A percentile compares a stretch with the other conserved stretches of the same genome.
phyloP scores from a whole-genome alignment of 2,888 invertebrate species.

The Penaeus monodon region DNA sequence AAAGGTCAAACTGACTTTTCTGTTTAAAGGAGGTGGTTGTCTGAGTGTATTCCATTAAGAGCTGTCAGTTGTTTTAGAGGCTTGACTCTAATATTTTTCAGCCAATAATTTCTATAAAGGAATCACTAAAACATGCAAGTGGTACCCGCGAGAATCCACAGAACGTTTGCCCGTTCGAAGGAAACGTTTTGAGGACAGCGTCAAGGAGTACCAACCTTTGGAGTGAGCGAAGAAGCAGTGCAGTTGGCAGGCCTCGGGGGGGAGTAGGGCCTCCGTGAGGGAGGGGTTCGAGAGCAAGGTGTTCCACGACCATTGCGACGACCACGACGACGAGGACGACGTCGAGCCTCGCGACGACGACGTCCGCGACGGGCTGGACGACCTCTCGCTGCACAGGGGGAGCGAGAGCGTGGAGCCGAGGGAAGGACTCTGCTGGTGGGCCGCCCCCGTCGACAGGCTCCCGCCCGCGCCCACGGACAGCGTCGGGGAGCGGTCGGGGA shows the following conservation, averaged over 20 bases:
- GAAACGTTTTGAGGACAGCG: not conserved
- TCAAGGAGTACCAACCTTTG: constrained; percentile 23
- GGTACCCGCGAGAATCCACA: too few species aligned
- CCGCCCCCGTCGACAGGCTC: too few species aligned
- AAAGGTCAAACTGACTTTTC: too few species aligned
- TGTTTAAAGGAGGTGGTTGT: too few species aligned
- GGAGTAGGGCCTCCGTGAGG: constrained; percentile 34
- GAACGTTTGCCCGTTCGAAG: too few species aligned
- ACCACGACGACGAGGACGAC: constrained; percentile 55
- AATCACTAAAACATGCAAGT: too few species aligned
- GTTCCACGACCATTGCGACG: constrained; percentile 55
- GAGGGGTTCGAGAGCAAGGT: constrained; percentile 46
- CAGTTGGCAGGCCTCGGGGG: constrained; percentile 45
- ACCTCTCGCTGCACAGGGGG: constrained; percentile 48
- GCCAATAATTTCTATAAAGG: too few species aligned
- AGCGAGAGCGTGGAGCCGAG: constrained; percentile 52
- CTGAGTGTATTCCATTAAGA: too few species aligned
- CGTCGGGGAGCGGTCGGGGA: constrained; percentile 44
- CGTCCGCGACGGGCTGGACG: constrained; percentile 32
- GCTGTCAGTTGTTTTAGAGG: too few species aligned
- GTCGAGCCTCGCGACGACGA: constrained; percentile 47
- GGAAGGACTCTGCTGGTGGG: constrained; percentile 2
- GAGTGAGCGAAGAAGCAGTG: constrained; percentile 35
- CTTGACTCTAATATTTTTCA: too few species aligned
- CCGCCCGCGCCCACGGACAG: constrained; percentile 36